Evolutionary conservation across 2,113 vertebrate species (phyloP), one percentile per base, ranked within the genome.

Genomic region (Rhinopomastus cyanomelas): DNA sequence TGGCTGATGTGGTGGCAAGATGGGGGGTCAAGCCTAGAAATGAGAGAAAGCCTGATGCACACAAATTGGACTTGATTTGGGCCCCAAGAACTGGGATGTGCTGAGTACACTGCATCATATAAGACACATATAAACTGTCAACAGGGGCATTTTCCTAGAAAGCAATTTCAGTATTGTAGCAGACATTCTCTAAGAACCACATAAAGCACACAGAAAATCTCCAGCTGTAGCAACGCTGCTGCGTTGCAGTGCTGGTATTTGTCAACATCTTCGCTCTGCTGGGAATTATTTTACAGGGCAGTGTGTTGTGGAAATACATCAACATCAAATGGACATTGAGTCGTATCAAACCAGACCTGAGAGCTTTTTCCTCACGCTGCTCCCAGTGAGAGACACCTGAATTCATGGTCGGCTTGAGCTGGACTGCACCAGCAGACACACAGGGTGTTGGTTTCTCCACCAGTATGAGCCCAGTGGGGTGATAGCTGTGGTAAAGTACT

Each of bases 171-270:
- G 18, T 74, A 77, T 20, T 85, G 29, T 57, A 60, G 74, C 23
- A 60, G 55, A 46, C 22, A n/a, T 85, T 92, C 87, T 87, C 78
- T 29, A 19, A 9, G 84, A 69, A 29, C 30, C 68, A 48, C 95
- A 85, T 59, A 46, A 94, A 73, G 49, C 71, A 57, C 62, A 19
- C 62, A 87, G 87, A 85, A 57, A 51, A 80, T 48, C 79, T 85
- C 75, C 91, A 92, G 81, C 74, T 76, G 87, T 15, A 73, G 78
- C 11, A 81, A 86, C 2, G 1, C 68, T 7, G 39, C 53, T 52
- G 18, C 32, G 53, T 60, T 57, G 13, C 62, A 12, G 62, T 6
- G 6, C 75, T 59, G 79, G 62, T 21, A 3, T 72, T 81, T 88
- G 59, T 77, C 81, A 84, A 2, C 1, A 0, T 34, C 85, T 64